Conservation (phyloP, 2,888 invertebrate species). For the Hirtodrosophila alboralis region DNA sequence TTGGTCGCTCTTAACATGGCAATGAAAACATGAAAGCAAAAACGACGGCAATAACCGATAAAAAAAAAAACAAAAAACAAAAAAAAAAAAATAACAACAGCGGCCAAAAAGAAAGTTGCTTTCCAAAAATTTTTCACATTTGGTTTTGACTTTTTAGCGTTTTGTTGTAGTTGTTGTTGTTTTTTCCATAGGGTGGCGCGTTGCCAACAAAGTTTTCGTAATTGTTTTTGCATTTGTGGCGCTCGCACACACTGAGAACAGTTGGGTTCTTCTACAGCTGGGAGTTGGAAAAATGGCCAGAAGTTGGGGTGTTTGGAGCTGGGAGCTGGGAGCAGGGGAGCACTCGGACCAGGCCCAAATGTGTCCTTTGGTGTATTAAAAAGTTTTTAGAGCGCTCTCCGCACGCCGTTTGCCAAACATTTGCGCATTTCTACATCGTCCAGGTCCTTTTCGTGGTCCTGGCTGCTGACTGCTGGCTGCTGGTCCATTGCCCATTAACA, state of each 20-base stretch:
- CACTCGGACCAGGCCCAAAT: conserved; percentile 62
- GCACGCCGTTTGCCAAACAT: conserved; percentile 24
- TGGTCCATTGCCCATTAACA: conserved; percentile 79
- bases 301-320: too few relatives aligned
- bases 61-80: conserved; percentile 28
- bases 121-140: conserved; percentile 68
- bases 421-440: conserved; percentile 17
- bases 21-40: conserved; percentile 80
- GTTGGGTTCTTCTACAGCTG: conserved; percentile 26
- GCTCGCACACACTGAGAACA: conserved; percentile 31
- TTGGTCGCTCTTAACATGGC: conserved; percentile 71
- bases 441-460: conserved; percentile 9
- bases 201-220: conserved; percentile 78
- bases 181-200: conserved; percentile 46
- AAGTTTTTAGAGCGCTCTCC: conserved; percentile 62
- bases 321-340: conserved; percentile 1
- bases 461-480: conserved; percentile 4
- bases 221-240: conserved; percentile 78
- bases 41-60: conserved; percentile 61
- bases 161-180: conserved; percentile 27
- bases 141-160: conserved; percentile 60
- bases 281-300: too few relatives aligned
- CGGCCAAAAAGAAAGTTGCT: conserved; percentile 51
- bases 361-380: conserved; percentile 81
- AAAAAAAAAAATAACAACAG: conserved; percentile 44